A percentile compares a stretch with the other conserved stretches of the same genome.
Conservation (phyloP, 2,797 vertebrate genomes). For the Remorina albescens region DNA sequence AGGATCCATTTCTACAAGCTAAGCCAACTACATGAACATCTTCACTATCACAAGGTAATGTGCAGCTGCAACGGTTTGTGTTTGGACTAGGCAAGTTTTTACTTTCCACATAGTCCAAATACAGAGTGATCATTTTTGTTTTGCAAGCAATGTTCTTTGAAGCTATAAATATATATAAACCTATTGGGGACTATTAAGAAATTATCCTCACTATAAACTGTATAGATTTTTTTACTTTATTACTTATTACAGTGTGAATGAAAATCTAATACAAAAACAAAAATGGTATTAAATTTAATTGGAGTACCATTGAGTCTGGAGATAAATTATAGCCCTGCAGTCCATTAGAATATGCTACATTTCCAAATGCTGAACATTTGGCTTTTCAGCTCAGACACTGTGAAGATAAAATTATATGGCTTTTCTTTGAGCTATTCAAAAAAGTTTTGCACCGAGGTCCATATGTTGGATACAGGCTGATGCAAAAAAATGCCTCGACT, state of each 20-base stretch:
- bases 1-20: conserved; percentile 35
- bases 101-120: too few species aligned
- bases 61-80: conserved; percentile 2
- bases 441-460: neutral
- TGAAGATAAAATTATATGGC: conserved; percentile 15
- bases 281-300: neutral
- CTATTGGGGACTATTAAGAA: neutral
- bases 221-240: neutral
- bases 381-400: neutral
- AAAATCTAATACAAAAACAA: conserved; percentile 1
- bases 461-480: conserved; percentile 6
- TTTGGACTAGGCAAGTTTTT: neutral
- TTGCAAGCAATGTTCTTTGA: neutral
- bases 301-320: conserved; percentile 1
- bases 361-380: conserved; percentile 12
- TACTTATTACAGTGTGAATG: neutral
- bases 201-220: neutral
- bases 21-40: conserved; percentile 60
- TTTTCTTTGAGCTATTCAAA: conserved; percentile 9
- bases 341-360: neutral
- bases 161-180: conserved; percentile 2
- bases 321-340: conserved; percentile 7
- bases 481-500: conserved; percentile 2
- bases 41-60: conserved; percentile 30
- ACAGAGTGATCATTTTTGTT: neutral